Evolutionary conservation across 92 coral and sea anemone species (phyloP), one percentile per base, ranked within the genome.

Genomic region (Muricea muricata): DNA sequence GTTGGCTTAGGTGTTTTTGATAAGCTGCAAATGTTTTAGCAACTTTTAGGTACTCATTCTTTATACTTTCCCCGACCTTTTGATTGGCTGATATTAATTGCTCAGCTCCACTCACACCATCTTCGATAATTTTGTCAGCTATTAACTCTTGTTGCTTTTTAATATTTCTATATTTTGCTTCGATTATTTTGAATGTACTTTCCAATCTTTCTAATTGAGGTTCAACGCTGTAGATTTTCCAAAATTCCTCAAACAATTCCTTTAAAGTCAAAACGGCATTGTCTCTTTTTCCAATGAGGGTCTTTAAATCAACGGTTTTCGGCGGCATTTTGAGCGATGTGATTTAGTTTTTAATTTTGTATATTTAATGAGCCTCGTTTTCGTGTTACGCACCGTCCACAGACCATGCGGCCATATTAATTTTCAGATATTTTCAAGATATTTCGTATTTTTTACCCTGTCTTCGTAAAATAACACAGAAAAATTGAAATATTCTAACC

Each of bases 161-260:
- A 7, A 82, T 40, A 33, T 6, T 66, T 61, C 88, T 65, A 54
- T 87, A 87, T 45, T 74, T 87, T 18, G 76, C 40, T 47, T 83
- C 88, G 7, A 83, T 50, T 57, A 81, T 75, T 0, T 56, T 48
- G 32, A 41, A 87, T 14, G 75, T 50, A 26, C 26, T 37, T 48
- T 61, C 58, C 48, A 83, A 45, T 14, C 73, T 42, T 30, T 87
- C 72, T 75, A 72, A 54, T 60, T 83, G 79, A 20, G 67, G 32
- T 20, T 47, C 37, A 32, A 87, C 40, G 15, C 29, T 68, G 31
- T 67, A 29, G 25, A 87, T 75, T 35, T 40, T 15, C 25, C 75
- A 18, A 81, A 87, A 87, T 60, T 83, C 91, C 75, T 87, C 91
- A 37, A 87, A 82, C 4, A 39, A 11, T 39, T 39, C 45, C 11